These are phyloP conservation scores for Noctua fimbriata DNA, from an alignment of 2,888 invertebrate genomes.

Conservation along the genomic window DNA sequence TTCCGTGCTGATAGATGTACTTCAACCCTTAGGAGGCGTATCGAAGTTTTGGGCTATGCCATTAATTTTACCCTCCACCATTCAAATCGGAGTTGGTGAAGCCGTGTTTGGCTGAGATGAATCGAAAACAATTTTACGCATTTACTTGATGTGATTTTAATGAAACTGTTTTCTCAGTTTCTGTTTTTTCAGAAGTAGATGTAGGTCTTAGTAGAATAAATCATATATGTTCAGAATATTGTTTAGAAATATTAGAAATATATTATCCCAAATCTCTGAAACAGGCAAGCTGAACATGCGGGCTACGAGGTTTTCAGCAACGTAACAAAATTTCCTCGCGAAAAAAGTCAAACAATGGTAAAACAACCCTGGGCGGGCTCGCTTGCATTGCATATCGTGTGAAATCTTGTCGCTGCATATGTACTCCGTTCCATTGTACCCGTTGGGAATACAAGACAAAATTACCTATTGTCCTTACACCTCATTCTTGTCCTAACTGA, in stretches of 20 bases:
- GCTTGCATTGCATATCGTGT: constrained; percentile 72
- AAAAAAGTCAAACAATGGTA: constrained; percentile 66
- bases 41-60: neutral
- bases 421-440: constrained; percentile 74
- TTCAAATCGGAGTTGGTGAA: neutral
- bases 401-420: constrained; percentile 74
- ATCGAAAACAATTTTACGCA: neutral
- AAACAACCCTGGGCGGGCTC: constrained; percentile 68
- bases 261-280: neutral
- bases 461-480: constrained; percentile 84
- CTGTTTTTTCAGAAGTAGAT: neutral
- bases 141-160: neutral
- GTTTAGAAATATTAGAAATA: neutral
- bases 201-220: neutral
- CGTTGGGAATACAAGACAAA: constrained; percentile 79
- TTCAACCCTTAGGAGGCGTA: neutral
- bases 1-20: neutral
- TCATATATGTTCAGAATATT: neutral
- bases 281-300: neutral
- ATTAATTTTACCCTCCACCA: neutral
- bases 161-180: constrained; percentile 27
- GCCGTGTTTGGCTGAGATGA: neutral
- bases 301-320: constrained; percentile 45
- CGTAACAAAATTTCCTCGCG: constrained; percentile 62
- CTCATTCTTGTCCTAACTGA: constrained; percentile 82